Percentiles rank a stretch among this genome's conserved stretches.
Conservation (phyloP, 1,140 invertebrate genomes). For the Metopolophium dirhodum region DNA sequence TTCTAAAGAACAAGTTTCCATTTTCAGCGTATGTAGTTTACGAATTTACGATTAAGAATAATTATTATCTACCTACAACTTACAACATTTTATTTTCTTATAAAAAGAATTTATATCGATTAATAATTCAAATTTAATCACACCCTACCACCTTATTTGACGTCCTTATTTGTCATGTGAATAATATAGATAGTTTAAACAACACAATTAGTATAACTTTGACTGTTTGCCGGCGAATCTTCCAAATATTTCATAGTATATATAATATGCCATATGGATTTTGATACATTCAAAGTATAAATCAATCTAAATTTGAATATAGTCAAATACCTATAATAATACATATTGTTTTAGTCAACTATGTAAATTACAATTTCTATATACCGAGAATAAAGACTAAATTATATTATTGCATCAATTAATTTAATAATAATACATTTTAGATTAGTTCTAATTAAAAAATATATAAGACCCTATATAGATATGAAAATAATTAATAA, state of each 20-base stretch:
- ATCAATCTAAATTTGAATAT: not conserved
- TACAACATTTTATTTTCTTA: not conserved
- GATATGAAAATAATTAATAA: no score
- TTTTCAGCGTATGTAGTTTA: not conserved
- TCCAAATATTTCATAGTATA: not conserved
- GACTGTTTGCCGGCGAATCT: not conserved
- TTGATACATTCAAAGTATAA: not conserved
- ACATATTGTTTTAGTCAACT: no score
- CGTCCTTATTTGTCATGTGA: not conserved
- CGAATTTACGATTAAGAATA: not conserved
- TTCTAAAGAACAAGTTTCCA: not conserved
- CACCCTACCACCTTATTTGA: not conserved
- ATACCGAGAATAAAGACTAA: no score
- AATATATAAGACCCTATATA: no score
- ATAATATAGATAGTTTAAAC: conserved; percentile 5
- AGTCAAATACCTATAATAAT: not conserved
- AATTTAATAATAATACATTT: no score
- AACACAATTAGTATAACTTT: not conserved
- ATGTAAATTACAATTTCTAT: no score
- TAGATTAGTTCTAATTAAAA: no score
- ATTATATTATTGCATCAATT: no score
- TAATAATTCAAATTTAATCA: not conserved
- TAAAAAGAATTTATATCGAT: not conserved
- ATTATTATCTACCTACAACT: not conserved
- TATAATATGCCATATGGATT: not conserved